These are phyloP conservation scores for Hypanus sabinus DNA, from an alignment of 2,113 vertebrate species.

Conservation along the genomic window DNA sequence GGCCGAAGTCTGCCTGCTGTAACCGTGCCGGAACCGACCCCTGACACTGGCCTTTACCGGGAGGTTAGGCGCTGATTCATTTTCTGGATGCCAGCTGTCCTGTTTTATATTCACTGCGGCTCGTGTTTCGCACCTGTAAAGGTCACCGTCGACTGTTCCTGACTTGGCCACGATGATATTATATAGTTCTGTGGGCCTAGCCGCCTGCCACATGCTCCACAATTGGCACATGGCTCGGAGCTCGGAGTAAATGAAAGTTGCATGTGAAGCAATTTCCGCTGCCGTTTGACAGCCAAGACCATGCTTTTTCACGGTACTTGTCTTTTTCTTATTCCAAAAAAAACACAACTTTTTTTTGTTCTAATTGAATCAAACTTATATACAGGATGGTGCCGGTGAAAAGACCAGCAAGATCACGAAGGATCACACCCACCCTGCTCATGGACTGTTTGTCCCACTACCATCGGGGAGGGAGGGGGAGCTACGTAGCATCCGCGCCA, in stretches of 20 bases:
- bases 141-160: no score
- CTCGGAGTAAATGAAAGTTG: background rate
- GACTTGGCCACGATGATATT: background rate
- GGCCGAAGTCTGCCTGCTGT: background rate
- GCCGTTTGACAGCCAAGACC: background rate
- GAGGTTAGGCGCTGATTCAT: background rate
- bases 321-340: background rate
- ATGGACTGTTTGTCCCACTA: no score
- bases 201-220: background rate
- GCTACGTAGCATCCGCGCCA: no score
- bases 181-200: background rate
- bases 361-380: background rate
- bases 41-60: background rate
- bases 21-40: background rate
- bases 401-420: no score
- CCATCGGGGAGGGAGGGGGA: no score
- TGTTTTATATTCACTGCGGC: background rate
- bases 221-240: background rate
- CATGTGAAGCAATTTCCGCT: background rate
- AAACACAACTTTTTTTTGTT: background rate
- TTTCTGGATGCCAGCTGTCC: background rate
- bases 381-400: no score
- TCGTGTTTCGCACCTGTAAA: conserved; percentile 18
- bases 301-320: background rate
- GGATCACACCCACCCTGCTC: no score